A percentile compares a stretch with the other conserved stretches of the same genome.
phyloP scores from a whole-genome alignment of 2,888 invertebrate genomes.

The Lycocerus yunnanus region DNA sequence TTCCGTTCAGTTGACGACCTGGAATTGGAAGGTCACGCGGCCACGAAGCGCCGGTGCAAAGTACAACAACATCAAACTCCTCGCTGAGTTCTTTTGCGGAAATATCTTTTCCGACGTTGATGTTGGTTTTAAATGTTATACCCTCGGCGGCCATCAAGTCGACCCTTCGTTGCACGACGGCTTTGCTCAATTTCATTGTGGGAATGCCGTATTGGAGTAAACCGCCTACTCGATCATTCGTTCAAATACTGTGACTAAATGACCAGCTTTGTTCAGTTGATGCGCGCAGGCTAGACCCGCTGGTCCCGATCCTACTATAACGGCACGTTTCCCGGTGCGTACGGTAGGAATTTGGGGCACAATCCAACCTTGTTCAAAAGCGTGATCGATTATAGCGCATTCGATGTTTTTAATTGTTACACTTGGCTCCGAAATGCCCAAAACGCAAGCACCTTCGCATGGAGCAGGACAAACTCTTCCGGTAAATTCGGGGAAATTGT shows the following conservation, averaged over 20 bases:
- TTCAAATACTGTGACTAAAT: constrained; percentile 95
- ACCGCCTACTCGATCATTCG: constrained; percentile 93
- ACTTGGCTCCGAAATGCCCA: constrained; percentile 87
- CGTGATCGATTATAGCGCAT: constrained; percentile 97
- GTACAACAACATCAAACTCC: constrained; percentile 81
- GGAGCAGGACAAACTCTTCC: constrained; percentile 91
- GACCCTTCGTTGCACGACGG: constrained; percentile 88
- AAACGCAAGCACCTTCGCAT: constrained; percentile 96
- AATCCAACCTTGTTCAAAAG: constrained; percentile 96
- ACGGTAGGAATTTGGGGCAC: constrained; percentile 64
- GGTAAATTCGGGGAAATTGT: constrained; percentile 88
- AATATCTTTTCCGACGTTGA: constrained; percentile 90
- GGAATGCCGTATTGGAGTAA: constrained; percentile 98
- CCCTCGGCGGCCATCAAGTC: constrained; percentile 88
- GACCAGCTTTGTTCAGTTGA: constrained; percentile 96
- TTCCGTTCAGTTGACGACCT: constrained; percentile 84
- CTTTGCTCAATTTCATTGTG: constrained; percentile 96
- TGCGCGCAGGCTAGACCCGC: constrained; percentile 95
- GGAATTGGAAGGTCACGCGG: constrained; percentile 88
- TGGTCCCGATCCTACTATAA: constrained; percentile 92
- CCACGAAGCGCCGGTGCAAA: constrained; percentile 96
- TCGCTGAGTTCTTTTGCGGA: constrained; percentile 71
- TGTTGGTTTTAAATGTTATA: constrained; percentile 79
- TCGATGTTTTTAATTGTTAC: constrained; percentile 99
- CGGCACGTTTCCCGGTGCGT: constrained; percentile 61